Percentiles rank a stretch among this genome's conserved stretches.
Conservation (phyloP, 2,113 vertebrate species). For the Gulo gulo region DNA sequence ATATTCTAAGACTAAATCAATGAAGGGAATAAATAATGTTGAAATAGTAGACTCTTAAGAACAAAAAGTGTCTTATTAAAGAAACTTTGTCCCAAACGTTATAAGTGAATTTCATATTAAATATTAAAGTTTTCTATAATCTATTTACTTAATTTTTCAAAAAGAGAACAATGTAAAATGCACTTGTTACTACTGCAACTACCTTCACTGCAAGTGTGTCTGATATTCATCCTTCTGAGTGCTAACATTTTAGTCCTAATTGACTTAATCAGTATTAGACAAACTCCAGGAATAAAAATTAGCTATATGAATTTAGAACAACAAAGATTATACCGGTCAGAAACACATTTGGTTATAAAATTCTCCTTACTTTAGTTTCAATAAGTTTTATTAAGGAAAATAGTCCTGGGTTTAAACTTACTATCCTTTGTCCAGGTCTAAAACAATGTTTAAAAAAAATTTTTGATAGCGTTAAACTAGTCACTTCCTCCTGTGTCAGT, state of each 20-base stretch:
- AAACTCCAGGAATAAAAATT: background rate
- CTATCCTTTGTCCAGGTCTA: background rate
- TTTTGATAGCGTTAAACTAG: background rate
- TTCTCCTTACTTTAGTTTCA: conserved; percentile 10
- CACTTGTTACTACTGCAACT: fast-evolving
- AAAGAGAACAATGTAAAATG: background rate
- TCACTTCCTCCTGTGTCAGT: conserved; percentile 27
- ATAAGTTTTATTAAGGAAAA: conserved; percentile 26
- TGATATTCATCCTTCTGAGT: background rate
- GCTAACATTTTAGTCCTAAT: background rate
- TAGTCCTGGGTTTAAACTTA: conserved; percentile 18
- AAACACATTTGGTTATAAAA: background rate
- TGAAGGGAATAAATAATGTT: background rate
- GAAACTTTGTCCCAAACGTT: background rate
- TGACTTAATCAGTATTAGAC: background rate
- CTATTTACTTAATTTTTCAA: background rate
- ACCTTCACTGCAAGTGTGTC: fast-evolving
- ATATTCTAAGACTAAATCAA: background rate
- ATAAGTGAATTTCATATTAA: background rate
- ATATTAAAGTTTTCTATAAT: conserved; percentile 5
- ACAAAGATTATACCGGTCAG: background rate
- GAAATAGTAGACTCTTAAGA: background rate
- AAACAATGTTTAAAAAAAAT: conserved; percentile 2
- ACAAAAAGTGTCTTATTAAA: conserved; percentile 28
- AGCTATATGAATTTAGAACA: background rate